Base-by-base conservation (phyloP, 92 coral and sea anemone species). In the Phenganax stokvisi region DNA sequence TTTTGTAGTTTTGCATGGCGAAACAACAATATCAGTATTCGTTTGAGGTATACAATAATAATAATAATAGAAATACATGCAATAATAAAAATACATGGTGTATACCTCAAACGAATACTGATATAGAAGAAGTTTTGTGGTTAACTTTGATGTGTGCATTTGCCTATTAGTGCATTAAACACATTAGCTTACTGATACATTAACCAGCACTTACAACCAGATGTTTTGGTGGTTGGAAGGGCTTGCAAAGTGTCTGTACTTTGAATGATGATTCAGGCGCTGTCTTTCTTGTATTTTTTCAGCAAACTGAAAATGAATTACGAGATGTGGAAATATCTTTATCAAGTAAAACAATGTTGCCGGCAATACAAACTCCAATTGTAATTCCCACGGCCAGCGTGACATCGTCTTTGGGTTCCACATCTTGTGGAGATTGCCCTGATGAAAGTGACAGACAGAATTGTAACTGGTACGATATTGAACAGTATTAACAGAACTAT, bases 311-410 rank as follows among this genome's bases (percentile, higher is more conserved):
- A 56, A 63, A 75, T 8, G 81, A 58, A 29, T 60, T 56, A 0
- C 47, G 0, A 3, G 7, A 13, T 54, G 70, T 11, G n/a, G 81
- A 76, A 7, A 54, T 0, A 54, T 6, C 54, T 31, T 9, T 54
- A 29, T 54, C 51, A 0, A 29, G 12, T 29, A 29, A 30, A 10
- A 12, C 3, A 69, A 69, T 13, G 0, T 59, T 59, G 27, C 12
- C 30, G 12, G 55, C 62, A 56, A 51, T 8, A 10, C 44, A 73
- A 73, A 11, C 51, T 15, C 90, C 93, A 37, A 96, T 96, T 16
- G 87, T 92, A 60, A 96, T 96, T 30, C 99, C 99, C 51, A 96
- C 99, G 16, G 98, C 90, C 9, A 37, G 53, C 51, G 12, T 51
- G 37, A 63, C 61, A 29, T 79, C 83, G 6, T 69, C 83, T n/a